Evolutionary conservation across 2,113 vertebrate species (phyloP), one percentile per base, ranked within the genome.

Genomic region (Myotis lucifugus): DNA sequence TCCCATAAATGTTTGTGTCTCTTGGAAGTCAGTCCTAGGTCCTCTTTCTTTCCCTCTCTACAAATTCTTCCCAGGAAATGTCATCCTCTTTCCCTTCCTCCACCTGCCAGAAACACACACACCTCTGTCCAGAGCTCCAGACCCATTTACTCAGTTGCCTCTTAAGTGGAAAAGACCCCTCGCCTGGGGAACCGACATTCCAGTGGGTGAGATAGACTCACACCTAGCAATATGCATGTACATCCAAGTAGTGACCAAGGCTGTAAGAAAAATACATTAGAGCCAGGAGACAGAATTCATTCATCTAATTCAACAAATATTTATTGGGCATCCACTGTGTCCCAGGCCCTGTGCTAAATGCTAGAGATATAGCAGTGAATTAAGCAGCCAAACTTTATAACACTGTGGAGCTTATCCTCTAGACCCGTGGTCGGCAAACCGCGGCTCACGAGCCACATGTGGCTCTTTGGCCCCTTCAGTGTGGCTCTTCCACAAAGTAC

Each of bases 191-290:
- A 4, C 66, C 8, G 18, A 14, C 13, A 1, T 23, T 46, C n/a
- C 14, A 32, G 7, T 27, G 0, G 12, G 19, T 12, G 40, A 79
- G 88, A 37, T 19, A 5, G 61, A 40, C 14, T 2, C 17, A 9
- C 18, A 27, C 1, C 0, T 27, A n/a, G 29, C 25, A 18, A 27
- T 27, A 8, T 3, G 6, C 19, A 7, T 34, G 25, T 52, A n/a
- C 8, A 37, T 61, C 76, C 61, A 17, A 14, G 46, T 21, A 52
- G 19, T 5, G 0, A 34, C 3, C n/a, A 61, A 46, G n/a, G 5
- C 73, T 37, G 21, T 23, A n/a, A 70, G 66, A 67, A 48, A 40
- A 54, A 9, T 34, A 14, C 61, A 10, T 15, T 8, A 46, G 1
- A 48, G n/a, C 40, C 81, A 37, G 34, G 8, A 52, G 29, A 25